Base-by-base conservation (phyloP, 2,113 vertebrate species). In the Rhynchopsitta pachyrhyncha region DNA sequence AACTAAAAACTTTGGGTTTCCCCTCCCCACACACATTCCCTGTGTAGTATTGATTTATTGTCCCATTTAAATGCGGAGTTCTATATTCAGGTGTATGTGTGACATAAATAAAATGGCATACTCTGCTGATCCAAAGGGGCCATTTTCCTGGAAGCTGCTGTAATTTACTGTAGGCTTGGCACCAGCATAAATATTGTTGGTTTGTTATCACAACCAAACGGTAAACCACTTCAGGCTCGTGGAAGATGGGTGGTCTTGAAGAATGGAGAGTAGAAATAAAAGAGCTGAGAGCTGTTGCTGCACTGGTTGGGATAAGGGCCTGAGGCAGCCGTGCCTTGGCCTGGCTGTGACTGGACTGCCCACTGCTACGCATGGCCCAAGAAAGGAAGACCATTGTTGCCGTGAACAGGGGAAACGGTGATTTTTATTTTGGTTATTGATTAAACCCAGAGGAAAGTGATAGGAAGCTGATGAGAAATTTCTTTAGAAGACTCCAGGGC, bases 41-140 rank as follows among this genome's bases (percentile, higher is more conserved):
- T 76, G 2, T 19, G 71, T 77, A 78, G 76, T 91, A 85, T 95
- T 97, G 96, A 97, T 98, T 86, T 95, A 90, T 97, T 83, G n/a
- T 94, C 96, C 96, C n/a, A 84, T 95, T 97, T 98, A 92, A 93
- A 95, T 95, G 84, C 70, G 84, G 78, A 88, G 49, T 95, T 98
- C 78, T 73, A 50, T 75, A 95, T 81, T 94, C 92, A 88, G 94
- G 93, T 95, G 66, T 85, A n/a, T 95, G 94, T 31, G 85, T 50
- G 49, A 91, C 94, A 94, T 98, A 97, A 98, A 98, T 98, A 98
- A 96, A 96, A 79, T 41, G 35, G 44, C 63, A 66, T 88, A 44
- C 69, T 96, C 83, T 79, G 77, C 57, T 24, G 86, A 93, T 95
- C 91, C 77, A 82, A 68, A 81, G 88, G 92, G 91, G 78, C 95